Evolutionary conservation across 2,113 vertebrate species (phyloP).

Genomic region (Myiagra hebetior): DNA sequence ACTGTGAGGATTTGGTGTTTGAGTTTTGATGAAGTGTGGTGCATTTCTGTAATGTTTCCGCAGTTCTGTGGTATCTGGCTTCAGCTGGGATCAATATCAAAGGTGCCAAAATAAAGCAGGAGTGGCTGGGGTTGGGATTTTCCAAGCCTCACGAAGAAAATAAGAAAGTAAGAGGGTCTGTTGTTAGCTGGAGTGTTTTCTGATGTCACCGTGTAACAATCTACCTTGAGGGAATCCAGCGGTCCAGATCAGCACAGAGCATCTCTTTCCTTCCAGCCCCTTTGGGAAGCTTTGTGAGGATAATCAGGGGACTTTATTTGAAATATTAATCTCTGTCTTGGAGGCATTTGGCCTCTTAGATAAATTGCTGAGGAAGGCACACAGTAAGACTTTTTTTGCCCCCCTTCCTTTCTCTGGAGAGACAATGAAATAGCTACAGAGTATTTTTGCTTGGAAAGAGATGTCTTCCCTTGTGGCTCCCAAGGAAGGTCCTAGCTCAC

Average conservation of each 20-base stretch:
- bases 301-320: background rate
- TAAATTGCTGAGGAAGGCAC: background rate
- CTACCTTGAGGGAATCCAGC: background rate
- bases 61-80: background rate
- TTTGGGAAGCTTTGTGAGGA: background rate
- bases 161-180: background rate
- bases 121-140: background rate
- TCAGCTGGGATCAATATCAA: conserved; percentile 9
- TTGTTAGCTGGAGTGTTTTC: background rate
- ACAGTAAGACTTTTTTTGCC: fast-evolving
- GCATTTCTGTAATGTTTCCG: background rate
- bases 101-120: conserved; percentile 48
- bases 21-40: background rate
- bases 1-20: background rate
- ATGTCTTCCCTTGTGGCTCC: background rate
- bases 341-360: background rate
- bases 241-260: background rate
- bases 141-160: conserved; percentile 10
- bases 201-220: background rate
- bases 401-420: background rate
- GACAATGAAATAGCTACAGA: background rate
- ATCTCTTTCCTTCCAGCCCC: background rate
- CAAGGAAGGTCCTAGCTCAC: background rate
- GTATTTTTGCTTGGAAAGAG: background rate
- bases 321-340: background rate